Conservation (phyloP, 2,888 invertebrate genomes). For the Pecten maximus region DNA sequence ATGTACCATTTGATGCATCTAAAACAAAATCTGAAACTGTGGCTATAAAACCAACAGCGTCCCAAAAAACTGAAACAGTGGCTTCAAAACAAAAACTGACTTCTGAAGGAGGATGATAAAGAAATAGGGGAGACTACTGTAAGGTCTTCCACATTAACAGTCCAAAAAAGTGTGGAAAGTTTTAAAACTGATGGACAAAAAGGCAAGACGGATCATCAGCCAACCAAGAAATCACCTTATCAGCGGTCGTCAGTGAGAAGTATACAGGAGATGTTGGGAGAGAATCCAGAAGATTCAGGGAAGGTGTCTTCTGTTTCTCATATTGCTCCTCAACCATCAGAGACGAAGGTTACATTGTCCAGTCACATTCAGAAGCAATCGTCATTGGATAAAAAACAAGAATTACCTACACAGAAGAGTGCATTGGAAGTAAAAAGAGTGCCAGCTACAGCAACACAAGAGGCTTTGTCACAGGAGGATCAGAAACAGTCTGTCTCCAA, state of each 20-base stretch:
- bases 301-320: background rate
- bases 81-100: background rate
- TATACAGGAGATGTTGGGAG: background rate
- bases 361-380: background rate
- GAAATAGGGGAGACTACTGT: background rate
- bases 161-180: background rate
- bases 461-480: background rate
- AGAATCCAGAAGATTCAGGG: conserved; percentile 21
- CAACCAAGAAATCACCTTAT: background rate
- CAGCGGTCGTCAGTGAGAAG: background rate
- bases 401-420: background rate
- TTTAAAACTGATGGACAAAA: background rate
- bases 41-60: background rate
- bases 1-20: background rate
- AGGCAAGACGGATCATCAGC: background rate
- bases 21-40: background rate
- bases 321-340: background rate
- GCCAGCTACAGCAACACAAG: background rate
- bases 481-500: background rate
- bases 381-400: conserved; percentile 15
- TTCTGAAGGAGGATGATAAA: background rate
- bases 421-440: background rate
- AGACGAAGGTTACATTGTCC: background rate
- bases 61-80: background rate
- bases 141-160: background rate